phyloP scores from a whole-genome alignment of 2,888 invertebrate species.

The Epirrita christyi region DNA sequence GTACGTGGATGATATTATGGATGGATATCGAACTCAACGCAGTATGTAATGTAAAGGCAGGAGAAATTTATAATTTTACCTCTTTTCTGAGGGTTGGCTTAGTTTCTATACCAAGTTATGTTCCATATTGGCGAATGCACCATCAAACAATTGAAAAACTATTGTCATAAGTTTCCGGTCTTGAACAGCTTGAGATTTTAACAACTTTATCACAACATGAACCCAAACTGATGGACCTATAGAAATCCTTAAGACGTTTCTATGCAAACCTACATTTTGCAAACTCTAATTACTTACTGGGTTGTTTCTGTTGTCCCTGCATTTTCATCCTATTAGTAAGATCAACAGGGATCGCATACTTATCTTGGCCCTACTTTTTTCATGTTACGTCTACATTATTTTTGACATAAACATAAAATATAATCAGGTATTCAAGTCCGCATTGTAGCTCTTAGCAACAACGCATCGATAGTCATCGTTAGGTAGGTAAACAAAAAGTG shows the following conservation, averaged over 20 bases:
- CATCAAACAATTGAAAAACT: too few relatives aligned
- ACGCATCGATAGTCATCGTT: background rate
- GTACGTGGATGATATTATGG: background rate
- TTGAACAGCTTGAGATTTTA: too few relatives aligned
- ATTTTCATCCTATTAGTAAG: too few relatives aligned
- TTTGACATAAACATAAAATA: background rate
- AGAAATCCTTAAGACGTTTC: background rate
- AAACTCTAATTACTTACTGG: background rate
- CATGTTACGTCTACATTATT: background rate
- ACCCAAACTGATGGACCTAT: too few relatives aligned
- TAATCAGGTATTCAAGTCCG: background rate
- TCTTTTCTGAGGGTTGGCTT: background rate
- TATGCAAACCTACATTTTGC: background rate
- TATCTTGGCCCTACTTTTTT: too few relatives aligned
- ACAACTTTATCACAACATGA: too few relatives aligned
- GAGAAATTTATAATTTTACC: too few relatives aligned
- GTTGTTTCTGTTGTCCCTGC: too few relatives aligned
- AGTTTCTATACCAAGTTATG: background rate
- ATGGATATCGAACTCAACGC: background rate
- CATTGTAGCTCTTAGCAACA: background rate
- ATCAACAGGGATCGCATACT: too few relatives aligned
- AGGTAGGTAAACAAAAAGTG: background rate
- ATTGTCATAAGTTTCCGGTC: too few relatives aligned
- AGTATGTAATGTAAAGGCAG: too few relatives aligned
- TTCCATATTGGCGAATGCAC: too few relatives aligned